These are phyloP conservation scores for Trachythela sp. DNA, from an alignment of 64 coral and sea anemone genomes.

Conservation along the genomic window DNA sequence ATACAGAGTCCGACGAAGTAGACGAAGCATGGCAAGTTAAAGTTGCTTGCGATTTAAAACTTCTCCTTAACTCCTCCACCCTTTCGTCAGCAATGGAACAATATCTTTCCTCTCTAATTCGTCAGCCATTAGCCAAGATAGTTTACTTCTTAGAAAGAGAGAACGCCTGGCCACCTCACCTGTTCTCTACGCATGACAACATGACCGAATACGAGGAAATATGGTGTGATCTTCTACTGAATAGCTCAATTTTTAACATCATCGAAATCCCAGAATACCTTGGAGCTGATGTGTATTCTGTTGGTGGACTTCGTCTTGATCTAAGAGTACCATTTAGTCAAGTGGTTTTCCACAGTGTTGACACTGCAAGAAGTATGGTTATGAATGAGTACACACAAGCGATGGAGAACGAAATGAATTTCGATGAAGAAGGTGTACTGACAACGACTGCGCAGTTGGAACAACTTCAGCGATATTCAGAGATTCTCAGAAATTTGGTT, in stretches of 20 bases:
- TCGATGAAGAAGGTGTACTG: background rate
- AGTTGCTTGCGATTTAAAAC: conserved; percentile 4
- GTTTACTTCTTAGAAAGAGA: conserved; percentile 13
- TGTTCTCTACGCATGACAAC: background rate
- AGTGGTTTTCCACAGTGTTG: background rate
- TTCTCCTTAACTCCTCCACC: background rate
- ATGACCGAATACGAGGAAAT: background rate
- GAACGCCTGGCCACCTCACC: conserved; percentile 10
- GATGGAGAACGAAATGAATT: background rate
- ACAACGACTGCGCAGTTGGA: background rate
- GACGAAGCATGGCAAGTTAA: background rate
- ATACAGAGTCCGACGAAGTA: background rate
- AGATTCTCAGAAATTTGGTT: background rate
- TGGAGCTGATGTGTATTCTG: background rate
- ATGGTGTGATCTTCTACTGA: background rate
- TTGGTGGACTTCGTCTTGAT: background rate
- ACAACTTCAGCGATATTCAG: background rate
- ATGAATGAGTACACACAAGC: background rate
- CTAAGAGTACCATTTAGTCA: background rate
- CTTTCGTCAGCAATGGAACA: background rate
- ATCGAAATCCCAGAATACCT: background rate
- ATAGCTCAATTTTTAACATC: background rate
- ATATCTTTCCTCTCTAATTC: background rate
- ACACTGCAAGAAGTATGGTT: background rate
- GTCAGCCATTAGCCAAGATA: conserved; percentile 3